Evolutionary conservation across 2,888 invertebrate genomes (phyloP).

Genomic region (Conchocele bisecta): DNA sequence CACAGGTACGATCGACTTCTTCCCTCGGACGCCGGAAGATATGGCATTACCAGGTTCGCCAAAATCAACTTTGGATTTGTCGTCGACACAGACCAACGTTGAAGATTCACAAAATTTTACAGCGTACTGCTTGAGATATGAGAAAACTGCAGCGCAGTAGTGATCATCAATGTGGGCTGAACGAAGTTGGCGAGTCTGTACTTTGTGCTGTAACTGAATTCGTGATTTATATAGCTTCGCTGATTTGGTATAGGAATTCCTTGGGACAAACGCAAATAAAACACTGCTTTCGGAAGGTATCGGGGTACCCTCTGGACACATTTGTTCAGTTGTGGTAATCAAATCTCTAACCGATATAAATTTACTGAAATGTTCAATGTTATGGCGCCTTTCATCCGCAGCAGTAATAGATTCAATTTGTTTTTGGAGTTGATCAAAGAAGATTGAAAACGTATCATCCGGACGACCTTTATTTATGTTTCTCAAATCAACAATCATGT

Average conservation of each 20-base stretch:
- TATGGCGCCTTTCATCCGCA: conserved; percentile 42
- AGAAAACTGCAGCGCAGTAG: conserved; percentile 47
- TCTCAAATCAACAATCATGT: conserved; percentile 33
- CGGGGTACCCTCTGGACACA: no score
- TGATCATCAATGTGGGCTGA: conserved; percentile 46
- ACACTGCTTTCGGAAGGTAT: conserved; percentile 50
- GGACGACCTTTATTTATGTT: conserved; percentile 42
- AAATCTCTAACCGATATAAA: conserved; percentile 37
- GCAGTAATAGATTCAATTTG: conserved; percentile 32
- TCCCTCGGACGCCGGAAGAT: conserved; percentile 41
- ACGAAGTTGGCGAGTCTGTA: conserved; percentile 46
- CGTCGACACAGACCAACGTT: conserved; percentile 32
- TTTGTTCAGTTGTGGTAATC: no score
- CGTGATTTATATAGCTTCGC: conserved; percentile 40
- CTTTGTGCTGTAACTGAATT: conserved; percentile 34
- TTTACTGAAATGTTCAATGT: conserved; percentile 29
- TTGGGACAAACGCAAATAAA: conserved; percentile 47
- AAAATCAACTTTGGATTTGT: conserved; percentile 42
- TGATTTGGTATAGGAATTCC: conserved; percentile 29
- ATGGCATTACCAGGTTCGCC: conserved; percentile 37
- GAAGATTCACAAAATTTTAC: background rate
- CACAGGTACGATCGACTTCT: conserved; percentile 35
- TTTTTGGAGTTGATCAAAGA: conserved; percentile 21
- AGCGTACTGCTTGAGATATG: conserved; percentile 28
- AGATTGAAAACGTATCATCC: conserved; percentile 21